A percentile compares a stretch with the other conserved stretches of the same genome.
Evolutionary conservation across 1,140 invertebrate species (phyloP).

Genomic region (Eulimnadia texana): DNA sequence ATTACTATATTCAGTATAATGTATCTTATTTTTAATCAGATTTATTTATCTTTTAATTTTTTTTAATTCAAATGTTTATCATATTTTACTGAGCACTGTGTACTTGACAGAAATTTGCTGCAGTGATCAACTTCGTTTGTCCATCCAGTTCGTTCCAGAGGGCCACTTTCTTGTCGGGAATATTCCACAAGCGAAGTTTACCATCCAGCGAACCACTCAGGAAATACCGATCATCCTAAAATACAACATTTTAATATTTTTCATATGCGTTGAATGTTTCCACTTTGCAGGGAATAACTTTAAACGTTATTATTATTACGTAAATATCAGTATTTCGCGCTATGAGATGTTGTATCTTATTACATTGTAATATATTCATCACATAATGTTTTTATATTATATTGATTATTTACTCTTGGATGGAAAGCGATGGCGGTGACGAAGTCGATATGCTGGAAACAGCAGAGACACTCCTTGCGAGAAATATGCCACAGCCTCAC

Average conservation of each 20-base stretch:
- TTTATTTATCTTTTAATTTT: no score
- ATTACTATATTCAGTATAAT: no score
- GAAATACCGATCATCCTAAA: slow-evolving; percentile 79
- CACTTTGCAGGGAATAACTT: not conserved
- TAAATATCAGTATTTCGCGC: not conserved
- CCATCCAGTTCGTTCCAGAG: slow-evolving; percentile 95
- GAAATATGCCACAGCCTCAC: slow-evolving; percentile 96
- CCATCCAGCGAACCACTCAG: slow-evolving; percentile 89
- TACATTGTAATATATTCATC: no score
- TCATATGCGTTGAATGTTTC: no score
- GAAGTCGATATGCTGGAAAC: slow-evolving; percentile 98
- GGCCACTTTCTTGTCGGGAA: slow-evolving; percentile 94
- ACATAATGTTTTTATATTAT: slow-evolving; percentile 7
- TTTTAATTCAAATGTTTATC: no score
- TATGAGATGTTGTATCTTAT: not conserved
- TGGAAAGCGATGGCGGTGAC: slow-evolving; percentile 97
- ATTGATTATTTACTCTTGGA: slow-evolving; percentile 46
- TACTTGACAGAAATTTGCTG: slow-evolving; percentile 85
- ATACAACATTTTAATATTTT: no score
- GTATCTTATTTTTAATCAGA: no score
- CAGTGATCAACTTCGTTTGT: slow-evolving; percentile 86
- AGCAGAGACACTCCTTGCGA: slow-evolving; percentile 88
- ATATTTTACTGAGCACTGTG: no score
- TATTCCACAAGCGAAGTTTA: slow-evolving; percentile 95
- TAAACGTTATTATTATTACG: not conserved